Conservation (phyloP, 2,888 invertebrate species). For the Schizotus pectinicornis region DNA sequence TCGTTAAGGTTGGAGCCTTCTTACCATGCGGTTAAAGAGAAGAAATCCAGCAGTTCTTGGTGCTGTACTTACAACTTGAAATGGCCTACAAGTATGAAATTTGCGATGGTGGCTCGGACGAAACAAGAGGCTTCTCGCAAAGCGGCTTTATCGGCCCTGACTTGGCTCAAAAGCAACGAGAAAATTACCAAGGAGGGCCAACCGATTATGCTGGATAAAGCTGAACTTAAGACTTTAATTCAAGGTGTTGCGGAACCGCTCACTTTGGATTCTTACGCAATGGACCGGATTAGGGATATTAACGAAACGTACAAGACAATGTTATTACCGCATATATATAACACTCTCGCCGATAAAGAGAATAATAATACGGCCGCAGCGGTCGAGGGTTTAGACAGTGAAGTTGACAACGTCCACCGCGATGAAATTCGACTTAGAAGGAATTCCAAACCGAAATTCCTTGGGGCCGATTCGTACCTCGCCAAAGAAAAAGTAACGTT, state of each 20-base stretch:
- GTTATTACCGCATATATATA: slow-evolving; percentile 36
- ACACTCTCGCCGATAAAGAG: slow-evolving; percentile 14
- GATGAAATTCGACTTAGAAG: slow-evolving; percentile 14
- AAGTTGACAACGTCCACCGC: slow-evolving; percentile 22
- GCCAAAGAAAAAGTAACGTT: slow-evolving; percentile 49
- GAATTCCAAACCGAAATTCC: slow-evolving; percentile 32
- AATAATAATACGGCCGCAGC: background rate
- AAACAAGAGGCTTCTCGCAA: slow-evolving; percentile 64
- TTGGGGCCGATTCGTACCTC: slow-evolving; percentile 39
- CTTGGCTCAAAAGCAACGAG: slow-evolving; percentile 61
- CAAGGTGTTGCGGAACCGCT: slow-evolving; percentile 47
- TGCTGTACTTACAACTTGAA: slow-evolving; percentile 61
- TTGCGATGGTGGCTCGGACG: slow-evolving; percentile 61
- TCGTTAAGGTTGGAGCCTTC: slow-evolving; percentile 52
- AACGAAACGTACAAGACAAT: slow-evolving; percentile 41
- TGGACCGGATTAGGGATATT: slow-evolving; percentile 58
- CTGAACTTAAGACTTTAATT: slow-evolving; percentile 54
- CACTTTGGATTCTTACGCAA: slow-evolving; percentile 40
- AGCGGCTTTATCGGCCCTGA: slow-evolving; percentile 63
- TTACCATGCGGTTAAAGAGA: slow-evolving; percentile 50
- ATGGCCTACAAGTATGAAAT: slow-evolving; percentile 66
- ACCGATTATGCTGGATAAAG: slow-evolving; percentile 61
- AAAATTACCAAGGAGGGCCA: slow-evolving; percentile 60
- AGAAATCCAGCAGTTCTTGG: slow-evolving; percentile 57
- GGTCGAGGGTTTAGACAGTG: slow-evolving; percentile 9